Percentiles rank a stretch among this genome's conserved stretches.
Evolutionary conservation across 2,888 invertebrate species (phyloP).

Genomic region (Omphaloscelis lunosa): DNA sequence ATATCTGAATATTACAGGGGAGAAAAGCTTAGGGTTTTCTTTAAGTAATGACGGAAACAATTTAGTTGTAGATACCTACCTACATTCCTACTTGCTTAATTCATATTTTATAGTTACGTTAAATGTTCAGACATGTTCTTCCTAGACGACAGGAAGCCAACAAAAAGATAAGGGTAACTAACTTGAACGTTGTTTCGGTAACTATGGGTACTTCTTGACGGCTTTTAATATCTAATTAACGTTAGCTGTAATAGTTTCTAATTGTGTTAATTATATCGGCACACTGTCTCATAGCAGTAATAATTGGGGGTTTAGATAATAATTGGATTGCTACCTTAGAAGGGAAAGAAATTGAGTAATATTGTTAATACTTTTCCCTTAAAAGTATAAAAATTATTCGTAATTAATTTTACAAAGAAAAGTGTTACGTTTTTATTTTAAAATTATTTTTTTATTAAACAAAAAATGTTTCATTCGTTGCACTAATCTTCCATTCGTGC

Average conservation of each 20-base stretch:
- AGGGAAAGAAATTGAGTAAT: not conserved
- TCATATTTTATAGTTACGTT: not conserved
- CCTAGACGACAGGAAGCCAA: not conserved
- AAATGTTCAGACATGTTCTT: not conserved
- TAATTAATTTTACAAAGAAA: not conserved
- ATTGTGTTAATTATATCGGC: slow-evolving; percentile 24
- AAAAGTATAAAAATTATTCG: not conserved
- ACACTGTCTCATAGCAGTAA: not conserved
- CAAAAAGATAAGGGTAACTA: not conserved
- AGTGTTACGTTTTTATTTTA: not conserved
- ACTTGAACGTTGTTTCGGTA: not conserved
- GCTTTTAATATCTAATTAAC: not conserved
- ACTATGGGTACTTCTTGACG: not conserved
- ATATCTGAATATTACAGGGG: not conserved
- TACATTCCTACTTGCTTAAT: not conserved
- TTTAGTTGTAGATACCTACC: not conserved
- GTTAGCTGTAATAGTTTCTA: slow-evolving; percentile 16
- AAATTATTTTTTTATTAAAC: not conserved
- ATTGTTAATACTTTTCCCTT: not conserved
- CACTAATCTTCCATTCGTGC: slow-evolving; percentile 2
- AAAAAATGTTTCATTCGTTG: not conserved
- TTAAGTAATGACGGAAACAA: not conserved
- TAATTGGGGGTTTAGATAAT: slow-evolving; percentile 9
- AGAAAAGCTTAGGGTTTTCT: not conserved
- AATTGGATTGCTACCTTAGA: not conserved